phyloP scores from a whole-genome alignment of 2,888 invertebrate genomes.

The Odontomyia ornata region DNA sequence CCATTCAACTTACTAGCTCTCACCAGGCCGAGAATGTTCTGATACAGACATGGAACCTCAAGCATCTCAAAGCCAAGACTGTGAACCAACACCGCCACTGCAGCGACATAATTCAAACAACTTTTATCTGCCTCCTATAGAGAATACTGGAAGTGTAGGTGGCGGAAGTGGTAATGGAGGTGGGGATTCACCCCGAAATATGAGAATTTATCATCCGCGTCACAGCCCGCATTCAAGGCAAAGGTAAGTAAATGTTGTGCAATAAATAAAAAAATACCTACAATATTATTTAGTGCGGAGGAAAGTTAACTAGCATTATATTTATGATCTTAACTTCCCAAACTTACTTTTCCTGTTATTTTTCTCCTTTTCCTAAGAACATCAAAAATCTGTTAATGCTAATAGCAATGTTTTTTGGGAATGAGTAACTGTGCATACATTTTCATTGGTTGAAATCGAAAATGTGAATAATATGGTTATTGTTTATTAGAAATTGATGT shows the following conservation, averaged over 20 bases:
- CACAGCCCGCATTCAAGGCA: conserved; percentile 85
- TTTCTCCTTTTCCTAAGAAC: too few relatives aligned
- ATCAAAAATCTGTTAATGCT: too few relatives aligned
- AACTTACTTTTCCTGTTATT: too few relatives aligned
- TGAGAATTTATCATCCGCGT: conserved; percentile 67
- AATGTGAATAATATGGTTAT: too few relatives aligned
- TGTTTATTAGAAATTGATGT: too few relatives aligned
- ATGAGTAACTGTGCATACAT: too few relatives aligned
- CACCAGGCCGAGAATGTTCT: conserved; percentile 82
- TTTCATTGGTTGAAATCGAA: too few relatives aligned
- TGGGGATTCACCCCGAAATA: conserved; percentile 67
- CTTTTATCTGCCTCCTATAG: conserved; percentile 82
- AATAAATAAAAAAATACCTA: too few relatives aligned
- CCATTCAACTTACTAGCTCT: conserved; percentile 68
- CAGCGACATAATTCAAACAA: conserved; percentile 88
- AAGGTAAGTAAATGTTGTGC: conserved; percentile 65
- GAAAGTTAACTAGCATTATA: background rate
- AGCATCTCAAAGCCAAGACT: conserved; percentile 90
- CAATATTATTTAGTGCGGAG: too few relatives aligned
- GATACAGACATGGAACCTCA: conserved; percentile 90
- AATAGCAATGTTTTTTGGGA: too few relatives aligned
- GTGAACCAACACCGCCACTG: conserved; percentile 89
- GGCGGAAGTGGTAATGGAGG: conserved; percentile 56
- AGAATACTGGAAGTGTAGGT: conserved; percentile 53
- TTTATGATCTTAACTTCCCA: too few relatives aligned